Evolutionary conservation across 2,888 invertebrate genomes (phyloP), one percentile per base, ranked within the genome.

Genomic region (Agonopterix subpropinquella): DNA sequence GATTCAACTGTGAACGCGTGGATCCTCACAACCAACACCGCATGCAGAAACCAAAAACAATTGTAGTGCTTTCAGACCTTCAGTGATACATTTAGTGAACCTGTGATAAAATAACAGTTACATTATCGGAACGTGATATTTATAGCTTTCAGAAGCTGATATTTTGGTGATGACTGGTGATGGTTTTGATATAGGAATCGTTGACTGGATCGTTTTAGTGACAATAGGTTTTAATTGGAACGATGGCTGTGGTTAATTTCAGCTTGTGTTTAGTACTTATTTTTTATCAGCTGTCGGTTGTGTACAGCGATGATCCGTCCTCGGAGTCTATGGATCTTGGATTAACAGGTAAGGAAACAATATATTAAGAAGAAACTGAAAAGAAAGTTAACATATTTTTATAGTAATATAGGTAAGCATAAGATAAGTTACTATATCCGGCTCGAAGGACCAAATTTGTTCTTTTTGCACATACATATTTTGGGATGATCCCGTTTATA

Each of bases 221-320:
- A 64, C 56, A 70, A 69, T 75, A 77, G 71, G 66, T 67, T 67
- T 56, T 71, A 77, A 78, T 79, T 76, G 71, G 70, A 62, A 68
- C 65, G 54, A 88, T 88, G 87, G 86, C 86, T 59, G 70, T 77
- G 61, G 68, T 82, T 66, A 85, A 87, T 78, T 76, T 83, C 67
- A 73, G 80, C 73, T 62, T 87, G 65, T 86, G 77, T 64, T 66
- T 86, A 54, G 70, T 86, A 58, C 71, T 88, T 58, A 63, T 87
- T 52, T 57, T 85, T 61, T 82, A 81, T 67, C 83, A 82, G 62
- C 64, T 85, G 46, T 73, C 83, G 9, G 62, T 67, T 44, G 85
- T 68, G 36, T 74, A 73, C 49, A 76, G 77, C 57, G 78, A 81
- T 51, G 85, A 84, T 43, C 62, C 73, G 5, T 82, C 85, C 1